These are phyloP conservation scores for Rhorus exstirpatorius DNA, from an alignment of 2,888 invertebrate genomes.

Conservation along the genomic window DNA sequence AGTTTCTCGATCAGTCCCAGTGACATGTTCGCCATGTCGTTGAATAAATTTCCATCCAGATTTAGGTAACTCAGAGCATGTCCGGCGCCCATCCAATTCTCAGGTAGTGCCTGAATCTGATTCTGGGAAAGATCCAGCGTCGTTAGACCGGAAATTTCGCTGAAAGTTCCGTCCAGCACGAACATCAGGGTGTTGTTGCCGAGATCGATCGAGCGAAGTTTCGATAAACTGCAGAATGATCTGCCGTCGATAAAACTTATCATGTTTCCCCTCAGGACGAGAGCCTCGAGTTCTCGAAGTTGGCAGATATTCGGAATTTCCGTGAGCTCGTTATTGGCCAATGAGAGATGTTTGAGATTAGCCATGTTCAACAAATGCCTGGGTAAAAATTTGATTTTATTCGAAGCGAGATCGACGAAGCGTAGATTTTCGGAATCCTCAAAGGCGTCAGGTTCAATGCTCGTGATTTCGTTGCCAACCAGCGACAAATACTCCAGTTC, in stretches of 20 bases:
- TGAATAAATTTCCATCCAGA: slow-evolving; percentile 34
- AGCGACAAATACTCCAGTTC: slow-evolving; percentile 40
- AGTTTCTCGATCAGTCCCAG: neutral
- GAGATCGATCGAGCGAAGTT: slow-evolving; percentile 21
- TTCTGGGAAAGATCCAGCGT: slow-evolving; percentile 38
- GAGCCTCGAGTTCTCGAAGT: neutral
- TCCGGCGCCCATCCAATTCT: slow-evolving; percentile 13
- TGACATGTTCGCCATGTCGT: slow-evolving; percentile 28
- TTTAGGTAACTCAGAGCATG: neutral
- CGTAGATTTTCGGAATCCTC: neutral
- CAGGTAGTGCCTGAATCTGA: neutral
- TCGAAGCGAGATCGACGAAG: slow-evolving; percentile 10
- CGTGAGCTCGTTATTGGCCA: slow-evolving; percentile 21
- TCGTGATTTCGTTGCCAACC: neutral
- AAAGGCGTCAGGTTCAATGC: neutral
- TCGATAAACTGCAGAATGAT: slow-evolving; percentile 23
- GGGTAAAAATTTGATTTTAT: slow-evolving; percentile 1
- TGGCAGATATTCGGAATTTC: slow-evolving; percentile 7
- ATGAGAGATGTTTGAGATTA: slow-evolving; percentile 15
- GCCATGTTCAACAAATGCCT: neutral
- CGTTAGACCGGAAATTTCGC: slow-evolving; percentile 10
- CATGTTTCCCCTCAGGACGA: slow-evolving; percentile 24
- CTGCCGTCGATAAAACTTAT: neutral
- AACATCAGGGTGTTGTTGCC: neutral
- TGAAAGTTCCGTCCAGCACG: slow-evolving; percentile 30